Evolutionary conservation across 1,140 invertebrate genomes (phyloP).

Genomic region (Rhizoglyphus robini): DNA sequence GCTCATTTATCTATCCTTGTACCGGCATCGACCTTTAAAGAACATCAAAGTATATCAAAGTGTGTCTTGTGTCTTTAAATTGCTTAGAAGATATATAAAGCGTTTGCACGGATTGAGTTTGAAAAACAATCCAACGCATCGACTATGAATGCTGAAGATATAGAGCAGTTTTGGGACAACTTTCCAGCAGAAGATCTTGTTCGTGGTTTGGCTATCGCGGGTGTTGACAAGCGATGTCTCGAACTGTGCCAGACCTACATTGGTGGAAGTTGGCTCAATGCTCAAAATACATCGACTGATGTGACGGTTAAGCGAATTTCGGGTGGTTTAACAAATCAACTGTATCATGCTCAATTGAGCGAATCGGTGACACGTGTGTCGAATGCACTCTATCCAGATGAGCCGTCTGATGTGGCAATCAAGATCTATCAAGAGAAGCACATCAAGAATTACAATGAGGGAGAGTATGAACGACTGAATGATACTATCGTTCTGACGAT

Average conservation of each 20-base stretch:
- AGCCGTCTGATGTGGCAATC: slow-evolving; percentile 5
- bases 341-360: not conserved
- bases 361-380: not conserved
- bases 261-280: not conserved
- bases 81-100: too few species aligned
- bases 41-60: too few species aligned
- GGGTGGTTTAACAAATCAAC: slow-evolving; percentile 8
- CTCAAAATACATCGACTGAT: not conserved
- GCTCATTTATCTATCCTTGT: too few species aligned
- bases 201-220: not conserved
- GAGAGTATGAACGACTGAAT: not conserved
- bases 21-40: too few species aligned
- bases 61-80: too few species aligned
- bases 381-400: not conserved
- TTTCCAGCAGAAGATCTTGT: not conserved
- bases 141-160: too few species aligned
- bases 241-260: not conserved
- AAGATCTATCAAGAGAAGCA: slow-evolving; percentile 10
- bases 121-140: too few species aligned
- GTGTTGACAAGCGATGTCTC: not conserved
- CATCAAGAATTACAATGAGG: not conserved
- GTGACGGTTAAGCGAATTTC: not conserved
- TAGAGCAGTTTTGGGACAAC: too few species aligned
- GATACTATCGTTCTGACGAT: slow-evolving; percentile 11
- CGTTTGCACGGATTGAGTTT: too few species aligned